phyloP scores from a whole-genome alignment of 2,797 vertebrate genomes.

The Xiphorhynchus erythropygius region DNA sequence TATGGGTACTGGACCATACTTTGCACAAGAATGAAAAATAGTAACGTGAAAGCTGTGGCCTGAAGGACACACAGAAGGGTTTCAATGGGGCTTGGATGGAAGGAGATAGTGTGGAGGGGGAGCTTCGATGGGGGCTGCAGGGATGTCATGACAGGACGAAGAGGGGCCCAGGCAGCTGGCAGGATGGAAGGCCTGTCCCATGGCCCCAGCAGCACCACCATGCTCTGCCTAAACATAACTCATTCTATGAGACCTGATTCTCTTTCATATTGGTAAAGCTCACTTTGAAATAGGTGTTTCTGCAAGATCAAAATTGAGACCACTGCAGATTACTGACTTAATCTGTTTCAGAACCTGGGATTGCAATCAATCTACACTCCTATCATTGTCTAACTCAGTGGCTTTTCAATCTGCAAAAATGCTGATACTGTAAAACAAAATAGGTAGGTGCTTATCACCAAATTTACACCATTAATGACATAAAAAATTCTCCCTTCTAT shows the following conservation, averaged over 20 bases:
- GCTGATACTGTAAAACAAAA: not conserved
- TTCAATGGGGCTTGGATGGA: not conserved
- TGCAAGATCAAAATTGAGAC: not conserved
- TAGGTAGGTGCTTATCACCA: not conserved
- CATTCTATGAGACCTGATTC: not conserved
- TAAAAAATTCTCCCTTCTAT: not conserved
- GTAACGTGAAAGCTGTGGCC: not conserved
- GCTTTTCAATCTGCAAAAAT: not conserved
- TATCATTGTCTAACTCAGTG: not conserved
- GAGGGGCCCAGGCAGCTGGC: not conserved
- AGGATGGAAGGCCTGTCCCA: not conserved
- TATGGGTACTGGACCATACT: not conserved
- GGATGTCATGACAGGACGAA: not conserved
- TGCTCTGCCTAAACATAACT: not conserved
- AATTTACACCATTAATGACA: not conserved
- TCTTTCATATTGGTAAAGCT: not conserved
- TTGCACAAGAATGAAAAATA: not conserved
- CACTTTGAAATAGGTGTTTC: not conserved
- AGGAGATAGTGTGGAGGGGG: not conserved
- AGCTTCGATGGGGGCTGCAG: not conserved
- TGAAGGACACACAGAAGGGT: not conserved
- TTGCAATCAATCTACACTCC: not conserved
- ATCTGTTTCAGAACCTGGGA: not conserved
- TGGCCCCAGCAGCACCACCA: not conserved
- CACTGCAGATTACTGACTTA: not conserved